phyloP scores from a whole-genome alignment of 2,888 invertebrate species.

The Cerastis leucographa region DNA sequence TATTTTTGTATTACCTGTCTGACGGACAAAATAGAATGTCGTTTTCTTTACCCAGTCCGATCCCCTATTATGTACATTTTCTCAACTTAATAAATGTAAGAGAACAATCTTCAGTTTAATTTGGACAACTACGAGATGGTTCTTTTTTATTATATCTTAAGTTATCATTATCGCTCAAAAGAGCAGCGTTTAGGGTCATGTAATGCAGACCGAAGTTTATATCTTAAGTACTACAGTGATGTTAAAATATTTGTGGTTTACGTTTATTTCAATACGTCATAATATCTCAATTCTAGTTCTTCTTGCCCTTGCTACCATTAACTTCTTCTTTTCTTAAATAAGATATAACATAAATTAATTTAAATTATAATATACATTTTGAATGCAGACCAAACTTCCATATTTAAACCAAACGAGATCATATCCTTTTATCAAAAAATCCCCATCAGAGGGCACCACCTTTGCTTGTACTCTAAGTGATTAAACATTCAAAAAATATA shows the following conservation, averaged over 20 bases:
- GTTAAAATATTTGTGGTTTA: slow-evolving; percentile 19
- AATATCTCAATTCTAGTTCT: neutral
- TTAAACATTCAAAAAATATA: slow-evolving; percentile 30
- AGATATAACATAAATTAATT: slow-evolving; percentile 5
- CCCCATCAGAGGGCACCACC: slow-evolving; percentile 14
- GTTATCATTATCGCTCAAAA: slow-evolving; percentile 11
- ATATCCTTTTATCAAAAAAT: slow-evolving; percentile 12
- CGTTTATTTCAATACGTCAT: slow-evolving; percentile 12
- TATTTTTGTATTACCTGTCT: no score
- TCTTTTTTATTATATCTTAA: neutral
- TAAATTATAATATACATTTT: no score
- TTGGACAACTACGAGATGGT: neutral
- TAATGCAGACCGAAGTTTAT: slow-evolving; percentile 2
- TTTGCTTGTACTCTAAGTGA: slow-evolving; percentile 20
- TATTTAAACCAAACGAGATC: slow-evolving; percentile 22
- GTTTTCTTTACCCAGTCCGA: no score
- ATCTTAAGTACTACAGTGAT: slow-evolving; percentile 31
- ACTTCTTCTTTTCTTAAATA: neutral
- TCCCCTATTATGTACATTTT: slow-evolving; percentile 34
- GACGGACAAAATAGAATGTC: no score
- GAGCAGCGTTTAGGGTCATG: neutral
- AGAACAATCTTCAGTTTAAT: neutral
- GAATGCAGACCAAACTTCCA: neutral
- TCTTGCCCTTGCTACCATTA: neutral
- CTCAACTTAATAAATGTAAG: neutral